Evolutionary conservation across 2,113 vertebrate genomes (phyloP).

Genomic region (Cyanistes caeruleus): DNA sequence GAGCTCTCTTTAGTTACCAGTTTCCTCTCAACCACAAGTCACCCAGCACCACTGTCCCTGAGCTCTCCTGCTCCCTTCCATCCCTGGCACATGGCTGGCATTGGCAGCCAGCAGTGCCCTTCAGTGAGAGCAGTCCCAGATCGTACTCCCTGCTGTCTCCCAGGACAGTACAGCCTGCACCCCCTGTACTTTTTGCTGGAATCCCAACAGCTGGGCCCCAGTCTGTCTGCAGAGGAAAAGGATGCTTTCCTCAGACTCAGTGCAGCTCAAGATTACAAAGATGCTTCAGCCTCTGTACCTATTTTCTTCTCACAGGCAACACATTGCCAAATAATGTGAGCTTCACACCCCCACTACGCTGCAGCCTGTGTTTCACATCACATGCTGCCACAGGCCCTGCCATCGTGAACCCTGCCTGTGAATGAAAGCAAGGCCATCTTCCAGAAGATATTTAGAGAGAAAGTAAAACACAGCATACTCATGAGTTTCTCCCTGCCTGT

Average conservation of each 20-base stretch:
- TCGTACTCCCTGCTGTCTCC: not conserved
- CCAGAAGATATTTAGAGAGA: not conserved
- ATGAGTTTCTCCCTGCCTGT: not conserved
- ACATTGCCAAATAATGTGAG: not conserved
- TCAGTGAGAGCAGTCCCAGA: not conserved
- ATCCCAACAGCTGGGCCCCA: not conserved
- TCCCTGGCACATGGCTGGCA: fast-evolving
- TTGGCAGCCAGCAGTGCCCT: fast-evolving
- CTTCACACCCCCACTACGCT: not conserved
- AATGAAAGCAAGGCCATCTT: not conserved
- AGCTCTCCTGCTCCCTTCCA: not conserved
- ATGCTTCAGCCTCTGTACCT: not conserved
- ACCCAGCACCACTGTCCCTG: not conserved
- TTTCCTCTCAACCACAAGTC: not conserved
- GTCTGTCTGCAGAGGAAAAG: not conserved
- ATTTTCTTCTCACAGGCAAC: not conserved
- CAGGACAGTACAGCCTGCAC: not conserved
- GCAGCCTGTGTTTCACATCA: not conserved
- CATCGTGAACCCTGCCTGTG: not conserved
- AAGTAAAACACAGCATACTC: not conserved
- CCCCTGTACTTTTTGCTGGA: not conserved
- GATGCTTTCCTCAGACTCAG: not conserved
- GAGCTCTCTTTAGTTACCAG: not conserved
- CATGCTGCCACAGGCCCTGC: not conserved
- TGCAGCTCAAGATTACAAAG: not conserved